Conservation (phyloP, 2,797 vertebrate genomes). For the Saxicola maurus region DNA sequence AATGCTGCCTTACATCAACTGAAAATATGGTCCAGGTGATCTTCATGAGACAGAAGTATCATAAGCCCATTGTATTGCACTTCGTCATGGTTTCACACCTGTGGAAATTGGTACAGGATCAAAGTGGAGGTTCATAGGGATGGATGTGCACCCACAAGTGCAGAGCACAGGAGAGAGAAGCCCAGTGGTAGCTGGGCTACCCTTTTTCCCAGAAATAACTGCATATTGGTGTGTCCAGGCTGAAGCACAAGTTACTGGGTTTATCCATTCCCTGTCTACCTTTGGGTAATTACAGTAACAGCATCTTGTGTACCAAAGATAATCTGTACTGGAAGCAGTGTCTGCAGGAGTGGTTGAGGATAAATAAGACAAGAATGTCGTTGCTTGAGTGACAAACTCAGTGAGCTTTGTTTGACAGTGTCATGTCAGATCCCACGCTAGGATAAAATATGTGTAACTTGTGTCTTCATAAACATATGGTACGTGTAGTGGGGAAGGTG, state of each 20-base stretch:
- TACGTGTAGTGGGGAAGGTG: not conserved
- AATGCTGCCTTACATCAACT: not conserved
- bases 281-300: not conserved
- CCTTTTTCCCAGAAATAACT: not conserved
- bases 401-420: not conserved
- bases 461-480: not conserved
- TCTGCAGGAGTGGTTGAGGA: not conserved
- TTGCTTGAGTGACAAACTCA: slow-evolving; percentile 4
- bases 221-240: not conserved
- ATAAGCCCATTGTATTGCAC: not conserved
- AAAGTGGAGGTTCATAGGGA: not conserved
- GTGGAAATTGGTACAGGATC: not conserved
- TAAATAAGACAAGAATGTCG: not conserved
- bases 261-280: not conserved
- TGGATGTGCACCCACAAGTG: not conserved
- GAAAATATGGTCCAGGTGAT: not conserved
- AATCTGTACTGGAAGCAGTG: not conserved
- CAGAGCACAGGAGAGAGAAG: not conserved
- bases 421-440: not conserved
- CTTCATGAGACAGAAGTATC: not conserved
- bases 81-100: not conserved
- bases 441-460: not conserved
- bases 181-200: not conserved
- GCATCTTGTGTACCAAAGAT: not conserved
- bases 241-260: not conserved